phyloP scores from a whole-genome alignment of 2,797 vertebrate genomes.

The Bradypodion pumilum region DNA sequence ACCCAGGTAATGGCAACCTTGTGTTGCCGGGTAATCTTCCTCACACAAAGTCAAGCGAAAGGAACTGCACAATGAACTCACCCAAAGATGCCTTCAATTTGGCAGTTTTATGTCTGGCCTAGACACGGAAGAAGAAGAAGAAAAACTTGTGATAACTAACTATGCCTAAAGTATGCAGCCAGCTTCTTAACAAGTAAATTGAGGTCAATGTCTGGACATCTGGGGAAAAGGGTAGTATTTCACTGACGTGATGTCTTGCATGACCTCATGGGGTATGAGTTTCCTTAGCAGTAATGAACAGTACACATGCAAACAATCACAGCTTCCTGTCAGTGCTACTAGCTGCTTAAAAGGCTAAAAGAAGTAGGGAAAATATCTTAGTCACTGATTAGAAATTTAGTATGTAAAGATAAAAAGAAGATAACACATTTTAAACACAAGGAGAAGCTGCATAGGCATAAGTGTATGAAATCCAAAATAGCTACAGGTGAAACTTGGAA shows the following conservation, averaged over 20 bases:
- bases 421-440: neutral
- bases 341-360: neutral
- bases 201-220: neutral
- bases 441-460: neutral
- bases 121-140: no score
- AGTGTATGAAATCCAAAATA: neutral
- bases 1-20: no score
- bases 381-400: neutral
- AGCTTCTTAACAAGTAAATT: constrained; percentile 3
- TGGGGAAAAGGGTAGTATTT: neutral
- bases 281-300: constrained; percentile 35
- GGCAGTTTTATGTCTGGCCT: no score
- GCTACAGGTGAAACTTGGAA: no score
- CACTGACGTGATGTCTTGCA: constrained; percentile 18
- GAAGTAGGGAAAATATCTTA: neutral
- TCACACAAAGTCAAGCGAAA: no score
- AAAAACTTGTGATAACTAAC: neutral
- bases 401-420: no score
- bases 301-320: neutral
- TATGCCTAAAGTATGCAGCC: neutral
- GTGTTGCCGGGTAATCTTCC: no score
- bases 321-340: neutral
- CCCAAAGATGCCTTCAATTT: no score
- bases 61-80: no score
- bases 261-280: accelerated